Conservation (phyloP, 1,140 invertebrate genomes). For the Penaeus chinensis region DNA sequence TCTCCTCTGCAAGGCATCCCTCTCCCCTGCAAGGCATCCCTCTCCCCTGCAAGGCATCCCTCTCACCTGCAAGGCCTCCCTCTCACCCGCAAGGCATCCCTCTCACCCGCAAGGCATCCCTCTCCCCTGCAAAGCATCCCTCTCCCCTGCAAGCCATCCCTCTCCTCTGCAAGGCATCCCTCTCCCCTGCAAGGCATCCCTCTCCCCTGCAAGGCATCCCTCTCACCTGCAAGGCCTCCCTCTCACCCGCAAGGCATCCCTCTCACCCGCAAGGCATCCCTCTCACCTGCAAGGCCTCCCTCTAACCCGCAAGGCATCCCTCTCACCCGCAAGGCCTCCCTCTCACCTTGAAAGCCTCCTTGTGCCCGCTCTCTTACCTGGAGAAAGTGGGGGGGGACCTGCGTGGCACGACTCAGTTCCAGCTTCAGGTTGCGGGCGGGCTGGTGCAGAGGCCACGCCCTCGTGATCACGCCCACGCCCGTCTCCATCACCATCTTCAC, state of each 20-base stretch:
- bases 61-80: background rate
- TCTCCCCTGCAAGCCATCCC: no score
- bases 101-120: background rate
- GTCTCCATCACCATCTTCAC: conserved; percentile 54
- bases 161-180: no score
- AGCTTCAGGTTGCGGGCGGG: conserved; percentile 19
- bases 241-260: background rate
- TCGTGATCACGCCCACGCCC: conserved; percentile 47
- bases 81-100: background rate
- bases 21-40: no score
- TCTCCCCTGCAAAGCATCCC: background rate
- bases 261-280: background rate
- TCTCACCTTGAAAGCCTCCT: background rate
- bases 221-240: background rate
- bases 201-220: no score
- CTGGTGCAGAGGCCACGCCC: conserved; percentile 47
- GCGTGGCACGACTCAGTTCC: conserved; percentile 34
- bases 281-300: background rate
- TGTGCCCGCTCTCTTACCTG: background rate
- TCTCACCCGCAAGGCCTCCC: no score
- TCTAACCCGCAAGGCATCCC: no score
- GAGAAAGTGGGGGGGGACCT: conserved; percentile 42
- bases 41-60: no score
- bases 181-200: no score
- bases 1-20: no score